Base-by-base conservation (phyloP, 1,140 invertebrate species). In the Agraylea sexmaculata region DNA sequence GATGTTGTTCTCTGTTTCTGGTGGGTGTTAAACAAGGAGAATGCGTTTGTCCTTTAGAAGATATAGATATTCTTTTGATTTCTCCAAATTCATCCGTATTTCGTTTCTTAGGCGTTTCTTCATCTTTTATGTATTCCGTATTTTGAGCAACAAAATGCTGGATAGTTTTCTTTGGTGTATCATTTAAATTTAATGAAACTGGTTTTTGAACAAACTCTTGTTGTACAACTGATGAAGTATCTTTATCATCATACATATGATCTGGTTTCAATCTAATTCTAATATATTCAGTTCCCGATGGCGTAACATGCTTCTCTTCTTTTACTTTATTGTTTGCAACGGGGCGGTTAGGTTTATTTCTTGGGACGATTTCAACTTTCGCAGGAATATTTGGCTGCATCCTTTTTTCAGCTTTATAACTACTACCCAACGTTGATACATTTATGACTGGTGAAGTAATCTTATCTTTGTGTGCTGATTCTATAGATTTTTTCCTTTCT, bases 211-310 rank as follows among this genome's bases (percentile, higher is more conserved):
- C 49, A 11, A 45, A 47, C 38, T 49, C 55, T 34, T 43, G 49
- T 18, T 52, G 50, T 12, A 42, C 45, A 11, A 53, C 42, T 16
- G 56, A 51, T 15, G 56, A 47, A 3, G 31, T 38, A 21, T 53
- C 64, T 31, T 69, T 61, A 37, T 74, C 69, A 11, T 70, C 67
- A 51, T 77, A 77, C 53, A 75, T 69, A 45, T 71, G 62, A 53
- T 77, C 75, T 1, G 76, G 75, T 50, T 77, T 75, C 32, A 78
- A 51, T 56, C 69, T 74, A 34, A 78, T 78, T 46, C 76, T 59
- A 43, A 77, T 77, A 43, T 75, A 74, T 37, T 70, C 66, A 2
- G 68, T 64, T 46, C 69, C 68, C 19, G 60, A 59, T 15, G 58
- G 42, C 13, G 55, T 59, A 22, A 56, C 51, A 27, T 8, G 17